Evolutionary conservation across 1,140 invertebrate genomes (phyloP), one percentile per base, ranked within the genome.

Genomic region (Harpegnathos saltator): DNA sequence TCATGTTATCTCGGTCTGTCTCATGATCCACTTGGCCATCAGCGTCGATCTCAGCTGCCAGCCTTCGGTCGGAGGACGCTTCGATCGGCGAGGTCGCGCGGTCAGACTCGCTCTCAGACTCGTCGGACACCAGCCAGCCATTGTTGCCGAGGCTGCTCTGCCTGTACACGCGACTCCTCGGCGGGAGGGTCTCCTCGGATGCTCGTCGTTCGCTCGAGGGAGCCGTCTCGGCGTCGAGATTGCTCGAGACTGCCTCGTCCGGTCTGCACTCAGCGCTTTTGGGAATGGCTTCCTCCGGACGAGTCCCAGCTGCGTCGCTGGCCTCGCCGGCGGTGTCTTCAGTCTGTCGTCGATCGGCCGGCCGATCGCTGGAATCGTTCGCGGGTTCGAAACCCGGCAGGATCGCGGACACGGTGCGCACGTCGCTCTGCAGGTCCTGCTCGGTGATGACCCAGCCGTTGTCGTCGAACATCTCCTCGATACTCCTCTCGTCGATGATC

Each of bases 361-460:
- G 69, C 22, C 29, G 58, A 29, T 77, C 62, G 7, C 19, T n/a
- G 2, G 19, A 17, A 69, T 69, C 68, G 68, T 50, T 78, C 62
- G 22, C 33, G 11, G n/a, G 22, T 66, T 50, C 38, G 14, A 62
- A n/a, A 9, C 15, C 44, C 33, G 50, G 19, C 9, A 14, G 5
- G 59, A 58, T 48, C 50, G 24, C 14, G 29, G 58, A 24, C 9
- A 59, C 12, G 1, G 78, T 52, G 22, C 5, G 66, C 63, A 24
- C 33, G 29, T 78, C 61, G n/a, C 3, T 9, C 78, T 52, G 56
- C 26, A 74, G 22, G 44, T 87, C 85, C 24, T 90, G 89, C 7
- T 93, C 92, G 1, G 88, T 86, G 3, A 94, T 88, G 9, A 94
- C 88, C 93, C 93, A 94, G 11, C 93, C 93, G 66, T 93, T 93